Evolutionary conservation across 2,797 vertebrate species (phyloP).

Genomic region (Tapera naevia): DNA sequence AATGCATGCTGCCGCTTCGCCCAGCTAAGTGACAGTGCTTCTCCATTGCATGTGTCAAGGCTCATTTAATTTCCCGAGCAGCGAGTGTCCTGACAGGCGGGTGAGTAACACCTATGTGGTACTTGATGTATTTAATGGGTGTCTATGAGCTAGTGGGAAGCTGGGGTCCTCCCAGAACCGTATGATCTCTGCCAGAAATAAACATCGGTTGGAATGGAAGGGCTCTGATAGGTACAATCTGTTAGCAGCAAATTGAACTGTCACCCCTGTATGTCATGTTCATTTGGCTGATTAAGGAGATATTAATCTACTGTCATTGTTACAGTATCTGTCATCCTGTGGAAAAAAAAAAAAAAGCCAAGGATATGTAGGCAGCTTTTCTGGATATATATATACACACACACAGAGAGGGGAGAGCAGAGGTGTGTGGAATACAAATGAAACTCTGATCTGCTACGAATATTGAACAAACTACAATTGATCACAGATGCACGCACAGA

Average conservation of each 20-base stretch:
- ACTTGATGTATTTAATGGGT: constrained; percentile 85
- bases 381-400: background rate
- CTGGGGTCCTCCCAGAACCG: constrained; percentile 71
- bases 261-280: constrained; percentile 90
- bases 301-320: constrained; percentile 87
- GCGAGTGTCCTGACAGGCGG: constrained; percentile 78
- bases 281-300: constrained; percentile 89
- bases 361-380: constrained; percentile 61
- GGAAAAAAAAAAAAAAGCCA: background rate
- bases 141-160: constrained; percentile 69
- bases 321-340: constrained; percentile 76
- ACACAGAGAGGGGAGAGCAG: background rate
- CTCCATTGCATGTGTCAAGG: background rate
- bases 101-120: constrained; percentile 70
- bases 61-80: constrained; percentile 79
- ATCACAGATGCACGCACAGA: background rate
- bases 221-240: constrained; percentile 89
- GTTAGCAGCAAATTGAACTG: constrained; percentile 98
- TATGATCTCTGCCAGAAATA: constrained; percentile 85
- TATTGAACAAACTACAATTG: constrained; percentile 3
- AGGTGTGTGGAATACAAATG: constrained; percentile 66
- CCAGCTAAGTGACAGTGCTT: background rate
- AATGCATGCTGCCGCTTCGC: background rate
- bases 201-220: constrained; percentile 81
- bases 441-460: constrained; percentile 30